A percentile compares a stretch with the other conserved stretches of the same genome.
phyloP scores from a whole-genome alignment of 1,140 invertebrate genomes.

The Drosophila mojavensis region DNA sequence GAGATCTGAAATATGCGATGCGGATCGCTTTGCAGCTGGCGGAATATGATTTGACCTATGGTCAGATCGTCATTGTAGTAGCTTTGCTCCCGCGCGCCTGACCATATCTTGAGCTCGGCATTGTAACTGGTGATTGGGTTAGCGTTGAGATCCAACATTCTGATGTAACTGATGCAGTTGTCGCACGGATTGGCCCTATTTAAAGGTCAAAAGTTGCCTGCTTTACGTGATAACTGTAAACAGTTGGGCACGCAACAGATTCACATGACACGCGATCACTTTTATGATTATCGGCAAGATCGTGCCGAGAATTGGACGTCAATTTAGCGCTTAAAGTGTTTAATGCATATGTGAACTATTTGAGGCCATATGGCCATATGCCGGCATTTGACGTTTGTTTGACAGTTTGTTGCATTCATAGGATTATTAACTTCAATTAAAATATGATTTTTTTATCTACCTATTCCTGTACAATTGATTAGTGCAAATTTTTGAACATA shows the following conservation, averaged over 20 bases:
- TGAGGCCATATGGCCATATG: too few species aligned
- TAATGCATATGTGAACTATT: neutral
- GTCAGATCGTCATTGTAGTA: constrained; percentile 65
- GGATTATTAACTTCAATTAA: too few species aligned
- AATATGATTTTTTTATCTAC: too few species aligned
- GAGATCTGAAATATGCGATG: constrained; percentile 73
- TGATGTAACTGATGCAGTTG: constrained; percentile 54
- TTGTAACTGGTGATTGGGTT: constrained; percentile 53
- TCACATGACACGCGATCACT: constrained; percentile 34
- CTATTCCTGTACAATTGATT: too few species aligned
- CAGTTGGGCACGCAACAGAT: constrained; percentile 14
- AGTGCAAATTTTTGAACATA: too few species aligned
- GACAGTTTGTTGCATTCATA: too few species aligned
- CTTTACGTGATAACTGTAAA: constrained; percentile 8
- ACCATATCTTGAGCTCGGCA: constrained; percentile 50
- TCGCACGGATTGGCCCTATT: constrained; percentile 34
- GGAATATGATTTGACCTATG: constrained; percentile 65
- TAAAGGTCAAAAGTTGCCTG: constrained; percentile 53
- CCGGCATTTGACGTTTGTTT: too few species aligned
- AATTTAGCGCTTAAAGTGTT: constrained; percentile 52
- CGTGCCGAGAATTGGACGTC: constrained; percentile 30
- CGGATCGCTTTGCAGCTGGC: constrained; percentile 54
- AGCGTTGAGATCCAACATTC: constrained; percentile 57
- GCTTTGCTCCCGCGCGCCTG: constrained; percentile 48
- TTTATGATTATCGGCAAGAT: constrained; percentile 34